Evolutionary conservation across 2,113 vertebrate genomes (phyloP).

Genomic region (Noturus placidus): DNA sequence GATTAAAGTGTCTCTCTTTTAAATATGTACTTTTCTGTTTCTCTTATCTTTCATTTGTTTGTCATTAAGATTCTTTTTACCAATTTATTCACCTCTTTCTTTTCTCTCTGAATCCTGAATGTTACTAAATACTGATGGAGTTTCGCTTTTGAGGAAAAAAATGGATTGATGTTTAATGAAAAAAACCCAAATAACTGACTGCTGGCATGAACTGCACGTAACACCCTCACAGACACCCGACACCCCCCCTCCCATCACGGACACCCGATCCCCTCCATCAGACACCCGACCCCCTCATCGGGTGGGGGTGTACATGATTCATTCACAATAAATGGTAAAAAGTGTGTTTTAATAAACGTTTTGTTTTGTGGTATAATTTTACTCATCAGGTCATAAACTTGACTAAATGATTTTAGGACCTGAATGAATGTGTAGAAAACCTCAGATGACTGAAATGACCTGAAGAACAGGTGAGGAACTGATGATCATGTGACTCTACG

Average conservation of each 20-base stretch:
- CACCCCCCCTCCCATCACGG: no score
- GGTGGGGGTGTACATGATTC: no score
- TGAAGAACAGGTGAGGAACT: background rate
- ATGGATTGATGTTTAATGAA: background rate
- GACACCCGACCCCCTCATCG: no score
- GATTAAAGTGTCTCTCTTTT: background rate
- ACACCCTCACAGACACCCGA: background rate
- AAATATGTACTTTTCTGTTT: background rate
- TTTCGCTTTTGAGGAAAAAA: background rate
- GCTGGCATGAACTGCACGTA: background rate
- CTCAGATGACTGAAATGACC: background rate
- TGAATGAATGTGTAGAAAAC: background rate
- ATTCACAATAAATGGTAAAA: background rate
- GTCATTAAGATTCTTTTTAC: no score
- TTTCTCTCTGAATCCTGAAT: no score
- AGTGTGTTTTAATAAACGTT: background rate
- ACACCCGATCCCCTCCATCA: background rate
- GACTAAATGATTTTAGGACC: background rate
- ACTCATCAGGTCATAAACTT: no score
- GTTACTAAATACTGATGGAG: background rate
- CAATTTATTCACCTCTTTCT: background rate
- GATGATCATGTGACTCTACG: background rate
- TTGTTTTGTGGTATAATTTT: no score
- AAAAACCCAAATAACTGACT: background rate
- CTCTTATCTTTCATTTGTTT: no score